A percentile compares a stretch with the other conserved stretches of the same genome.
Conservation (phyloP, 2,888 invertebrate species). For the Empis livida region DNA sequence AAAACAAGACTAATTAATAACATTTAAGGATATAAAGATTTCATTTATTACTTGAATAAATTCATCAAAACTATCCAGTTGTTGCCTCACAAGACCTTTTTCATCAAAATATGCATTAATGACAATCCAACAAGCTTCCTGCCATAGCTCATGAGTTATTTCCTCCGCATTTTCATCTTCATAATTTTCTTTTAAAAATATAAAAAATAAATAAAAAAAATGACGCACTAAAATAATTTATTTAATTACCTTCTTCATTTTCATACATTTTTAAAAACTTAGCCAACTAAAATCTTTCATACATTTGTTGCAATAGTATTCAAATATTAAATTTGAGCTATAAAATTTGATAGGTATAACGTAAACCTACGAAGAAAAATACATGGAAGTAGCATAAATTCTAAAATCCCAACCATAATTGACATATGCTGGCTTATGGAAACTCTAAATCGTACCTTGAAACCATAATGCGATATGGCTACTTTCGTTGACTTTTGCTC, state of each 20-base stretch:
- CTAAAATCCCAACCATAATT: too few species aligned
- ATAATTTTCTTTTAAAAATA: conserved; percentile 35
- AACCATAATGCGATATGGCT: too few species aligned
- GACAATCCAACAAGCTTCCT: conserved; percentile 99
- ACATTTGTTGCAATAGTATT: too few species aligned
- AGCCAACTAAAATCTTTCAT: too few species aligned
- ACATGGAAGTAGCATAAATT: too few species aligned
- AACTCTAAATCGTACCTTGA: too few species aligned
- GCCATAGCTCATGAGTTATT: conserved; percentile 96
- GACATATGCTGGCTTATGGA: too few species aligned
- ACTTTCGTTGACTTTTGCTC: too few species aligned
- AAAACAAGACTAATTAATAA: neutral
- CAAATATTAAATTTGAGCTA: too few species aligned
- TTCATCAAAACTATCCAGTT: conserved; percentile 98
- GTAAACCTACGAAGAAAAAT: too few species aligned
- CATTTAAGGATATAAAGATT: too few species aligned
- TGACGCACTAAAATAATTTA: neutral
- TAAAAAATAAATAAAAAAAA: neutral
- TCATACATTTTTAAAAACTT: conserved; percentile 24
- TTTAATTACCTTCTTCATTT: conserved; percentile 29
- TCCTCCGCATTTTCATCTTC: conserved; percentile 88
- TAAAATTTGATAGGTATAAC: too few species aligned
- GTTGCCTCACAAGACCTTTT: conserved; percentile 97
- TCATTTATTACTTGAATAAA: conserved; percentile 61
- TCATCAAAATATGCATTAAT: conserved; percentile 99